Evolutionary conservation across 2,113 vertebrate genomes (phyloP), one percentile per base, ranked within the genome.

Genomic region (Crotophaga sulcirostris): DNA sequence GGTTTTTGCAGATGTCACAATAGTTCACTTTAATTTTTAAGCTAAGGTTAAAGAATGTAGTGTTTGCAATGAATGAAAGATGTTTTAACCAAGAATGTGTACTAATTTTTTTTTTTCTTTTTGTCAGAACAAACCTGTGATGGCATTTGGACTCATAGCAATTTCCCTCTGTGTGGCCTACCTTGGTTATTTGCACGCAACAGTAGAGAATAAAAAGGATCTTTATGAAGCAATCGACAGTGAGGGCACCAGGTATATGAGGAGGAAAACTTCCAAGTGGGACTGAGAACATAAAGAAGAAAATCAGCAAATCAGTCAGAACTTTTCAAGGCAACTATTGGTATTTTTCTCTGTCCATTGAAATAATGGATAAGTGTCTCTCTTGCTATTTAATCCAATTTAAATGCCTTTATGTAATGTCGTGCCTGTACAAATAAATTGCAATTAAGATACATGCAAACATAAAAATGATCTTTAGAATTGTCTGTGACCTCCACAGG

Each of bases 51-150:
- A 75, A 24, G 31, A 90, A 82, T 16, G 42, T 36, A 45, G 14
- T 52, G 11, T 47, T 84, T 45, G 58, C 38, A 3, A 55, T 87
- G 64, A 84, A 67, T 56, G 64, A 73, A 89, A 90, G 77, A 20
- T 13, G 7, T 66, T 91, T 88, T 75, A n/a, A 76, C 93, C 94
- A 21, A 91, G 87, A 52, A 7, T 18, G 9, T 9, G 2, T 72
- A 24, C 29, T 72, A 4, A 12, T 38, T 23, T 45, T 8, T 44
- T n/a, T 76, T 54, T 54, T 80, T 93, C 83, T 66, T 55, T 84
- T 97, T 94, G 67, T 76, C 98, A 99, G 99, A 99, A 99, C 93
- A 99, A 99, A 96, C 98, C 99, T 2, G 96, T 99, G 96, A 99
- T 99, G 99, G 98, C 91, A 21, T 99, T 99, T 45, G 99, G 99